These are phyloP conservation scores for Trachelipus rathkii DNA, from an alignment of 1,140 invertebrate species.

Conservation along the genomic window DNA sequence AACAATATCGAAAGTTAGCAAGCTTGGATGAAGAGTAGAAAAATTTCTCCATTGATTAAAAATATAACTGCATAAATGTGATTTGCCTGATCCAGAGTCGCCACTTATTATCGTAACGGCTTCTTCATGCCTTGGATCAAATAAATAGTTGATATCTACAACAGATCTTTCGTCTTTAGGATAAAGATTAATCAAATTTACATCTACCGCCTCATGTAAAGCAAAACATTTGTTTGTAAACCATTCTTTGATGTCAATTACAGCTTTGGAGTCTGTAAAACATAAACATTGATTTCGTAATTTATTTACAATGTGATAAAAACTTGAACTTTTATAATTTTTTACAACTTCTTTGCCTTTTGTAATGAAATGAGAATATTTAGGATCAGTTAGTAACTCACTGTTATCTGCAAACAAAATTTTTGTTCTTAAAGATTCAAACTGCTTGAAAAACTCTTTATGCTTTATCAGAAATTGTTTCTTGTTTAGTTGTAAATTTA, in stretches of 20 bases:
- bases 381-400: no score
- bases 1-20: background rate
- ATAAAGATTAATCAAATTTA: background rate
- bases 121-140: background rate
- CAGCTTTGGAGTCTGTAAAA: background rate
- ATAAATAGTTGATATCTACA: background rate
- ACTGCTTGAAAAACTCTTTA: background rate
- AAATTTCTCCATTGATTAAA: background rate
- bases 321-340: background rate
- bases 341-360: background rate
- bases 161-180: background rate
- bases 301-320: background rate
- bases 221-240: background rate
- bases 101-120: background rate
- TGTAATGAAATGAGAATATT: no score
- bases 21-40: background rate
- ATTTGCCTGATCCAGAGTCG: background rate
- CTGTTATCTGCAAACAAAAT: no score
- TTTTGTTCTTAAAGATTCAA: background rate
- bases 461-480: background rate
- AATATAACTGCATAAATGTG: background rate
- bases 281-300: background rate
- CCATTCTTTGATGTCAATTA: background rate
- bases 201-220: background rate
- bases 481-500: background rate